These are phyloP conservation scores for Emydocephalus ijimae DNA, from an alignment of 2,113 vertebrate species.

Conservation along the genomic window DNA sequence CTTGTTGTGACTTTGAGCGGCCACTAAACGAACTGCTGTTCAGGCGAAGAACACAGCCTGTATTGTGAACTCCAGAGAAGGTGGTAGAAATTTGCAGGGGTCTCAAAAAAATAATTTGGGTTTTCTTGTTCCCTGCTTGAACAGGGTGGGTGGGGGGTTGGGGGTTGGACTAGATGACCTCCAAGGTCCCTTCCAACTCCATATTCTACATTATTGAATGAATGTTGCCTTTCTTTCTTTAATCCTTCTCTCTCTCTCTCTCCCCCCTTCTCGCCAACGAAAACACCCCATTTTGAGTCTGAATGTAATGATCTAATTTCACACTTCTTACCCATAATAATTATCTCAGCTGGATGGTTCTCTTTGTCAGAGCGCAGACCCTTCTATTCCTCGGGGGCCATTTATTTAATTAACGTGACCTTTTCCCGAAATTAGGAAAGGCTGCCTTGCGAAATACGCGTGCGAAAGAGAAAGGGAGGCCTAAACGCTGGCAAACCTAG, in stretches of 20 bases:
- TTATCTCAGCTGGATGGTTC: slow-evolving; percentile 14
- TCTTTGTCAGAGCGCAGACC: not conserved
- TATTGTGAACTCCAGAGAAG: too few species aligned
- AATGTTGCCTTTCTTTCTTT: not conserved
- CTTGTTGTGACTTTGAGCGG: too few species aligned
- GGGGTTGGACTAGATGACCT: too few species aligned
- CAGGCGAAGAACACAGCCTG: too few species aligned
- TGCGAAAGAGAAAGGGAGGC: not conserved
- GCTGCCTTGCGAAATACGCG: not conserved
- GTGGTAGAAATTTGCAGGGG: too few species aligned
- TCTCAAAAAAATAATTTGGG: too few species aligned
- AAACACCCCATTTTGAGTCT: slow-evolving; percentile 25
- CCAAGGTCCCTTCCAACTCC: too few species aligned
- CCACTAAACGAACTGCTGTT: too few species aligned
- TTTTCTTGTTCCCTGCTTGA: too few species aligned
- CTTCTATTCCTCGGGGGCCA: not conserved
- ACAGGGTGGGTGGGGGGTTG: too few species aligned
- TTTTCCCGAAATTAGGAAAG: not conserved
- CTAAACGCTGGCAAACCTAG: not conserved
- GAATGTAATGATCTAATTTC: slow-evolving; percentile 30
- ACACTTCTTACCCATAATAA: slow-evolving; percentile 49
- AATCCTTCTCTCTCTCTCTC: too few species aligned
- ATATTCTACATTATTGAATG: too few species aligned
- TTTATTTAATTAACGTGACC: not conserved
- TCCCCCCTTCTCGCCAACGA: not conserved